These are phyloP conservation scores for Trachops cirrhosus DNA, from an alignment of 2,797 vertebrate species.

Conservation along the genomic window DNA sequence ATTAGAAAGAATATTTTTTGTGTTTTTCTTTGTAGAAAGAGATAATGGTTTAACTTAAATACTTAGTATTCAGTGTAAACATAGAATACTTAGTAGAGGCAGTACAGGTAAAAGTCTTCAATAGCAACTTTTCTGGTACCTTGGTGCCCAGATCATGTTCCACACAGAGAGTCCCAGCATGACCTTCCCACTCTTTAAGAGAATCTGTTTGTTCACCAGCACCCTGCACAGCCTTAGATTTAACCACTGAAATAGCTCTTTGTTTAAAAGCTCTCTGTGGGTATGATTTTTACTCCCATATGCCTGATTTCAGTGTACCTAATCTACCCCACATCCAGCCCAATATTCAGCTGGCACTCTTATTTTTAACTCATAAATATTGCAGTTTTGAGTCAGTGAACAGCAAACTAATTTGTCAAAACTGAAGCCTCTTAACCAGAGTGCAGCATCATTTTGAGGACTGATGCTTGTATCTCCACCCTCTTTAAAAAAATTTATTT, in stretches of 20 bases:
- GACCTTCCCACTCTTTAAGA: neutral
- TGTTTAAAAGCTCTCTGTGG: neutral
- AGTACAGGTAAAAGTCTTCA: neutral
- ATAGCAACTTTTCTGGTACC: neutral
- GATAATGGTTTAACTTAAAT: neutral
- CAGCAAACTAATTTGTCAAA: neutral
- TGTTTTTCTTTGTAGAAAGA: constrained; percentile 30
- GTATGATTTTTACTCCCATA: neutral
- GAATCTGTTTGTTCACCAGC: neutral
- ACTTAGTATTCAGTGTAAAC: neutral
- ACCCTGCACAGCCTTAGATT: neutral
- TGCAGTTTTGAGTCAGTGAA: neutral
- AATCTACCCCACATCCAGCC: neutral
- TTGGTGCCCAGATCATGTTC: neutral
- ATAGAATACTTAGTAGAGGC: neutral
- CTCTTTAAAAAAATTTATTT: too few relatives aligned
- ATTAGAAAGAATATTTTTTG: neutral
- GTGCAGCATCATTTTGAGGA: neutral
- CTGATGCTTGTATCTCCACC: neutral
- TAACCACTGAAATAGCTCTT: neutral
- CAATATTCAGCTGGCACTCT: neutral
- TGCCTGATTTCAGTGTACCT: neutral
- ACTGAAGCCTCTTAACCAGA: neutral
- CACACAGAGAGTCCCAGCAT: neutral
- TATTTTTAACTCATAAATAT: neutral